Conservation (phyloP, 2,888 invertebrate species). For the Meiosimyza decipiens region DNA sequence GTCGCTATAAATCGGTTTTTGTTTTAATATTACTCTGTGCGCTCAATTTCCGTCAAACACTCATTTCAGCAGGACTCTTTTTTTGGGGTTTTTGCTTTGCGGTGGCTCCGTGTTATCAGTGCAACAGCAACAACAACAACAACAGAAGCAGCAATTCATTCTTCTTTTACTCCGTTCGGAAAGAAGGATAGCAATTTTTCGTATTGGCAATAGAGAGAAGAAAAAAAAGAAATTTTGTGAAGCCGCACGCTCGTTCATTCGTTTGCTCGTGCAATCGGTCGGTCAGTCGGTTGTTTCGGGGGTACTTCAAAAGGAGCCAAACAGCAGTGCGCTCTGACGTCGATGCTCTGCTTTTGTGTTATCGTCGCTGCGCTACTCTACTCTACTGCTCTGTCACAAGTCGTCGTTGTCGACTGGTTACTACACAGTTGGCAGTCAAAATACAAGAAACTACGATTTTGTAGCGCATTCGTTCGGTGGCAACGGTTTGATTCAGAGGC, state of each 20-base stretch:
- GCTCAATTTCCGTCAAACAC: slow-evolving; percentile 31
- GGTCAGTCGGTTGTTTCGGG: background rate
- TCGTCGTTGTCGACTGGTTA: slow-evolving; percentile 38
- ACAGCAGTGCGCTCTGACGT: slow-evolving; percentile 46
- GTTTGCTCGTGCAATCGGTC: slow-evolving; percentile 3
- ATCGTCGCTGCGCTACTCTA: slow-evolving; percentile 38
- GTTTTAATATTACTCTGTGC: slow-evolving; percentile 18
- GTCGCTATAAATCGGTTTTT: slow-evolving; percentile 1
- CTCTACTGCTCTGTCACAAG: slow-evolving; percentile 23
- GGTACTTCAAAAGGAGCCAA: slow-evolving; percentile 15
- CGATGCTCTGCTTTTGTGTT: slow-evolving; percentile 34
- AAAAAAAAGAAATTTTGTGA: background rate
- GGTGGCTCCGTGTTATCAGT: too few species aligned
- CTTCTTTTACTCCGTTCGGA: slow-evolving; percentile 22
- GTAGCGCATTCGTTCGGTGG: slow-evolving; percentile 68
- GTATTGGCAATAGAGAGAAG: slow-evolving; percentile 34
- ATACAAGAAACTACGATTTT: slow-evolving; percentile 67
- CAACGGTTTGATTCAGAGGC: slow-evolving; percentile 68
- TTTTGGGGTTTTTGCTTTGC: background rate
- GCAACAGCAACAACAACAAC: too few species aligned
- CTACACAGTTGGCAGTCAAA: slow-evolving; percentile 62
- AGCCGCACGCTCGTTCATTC: background rate
- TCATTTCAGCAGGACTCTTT: slow-evolving; percentile 24
- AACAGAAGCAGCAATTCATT: slow-evolving; percentile 35
- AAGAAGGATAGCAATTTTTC: slow-evolving; percentile 16